Evolutionary conservation across 2,888 invertebrate genomes (phyloP), one percentile per base, ranked within the genome.

Genomic region (Pristionchus mayeri): DNA sequence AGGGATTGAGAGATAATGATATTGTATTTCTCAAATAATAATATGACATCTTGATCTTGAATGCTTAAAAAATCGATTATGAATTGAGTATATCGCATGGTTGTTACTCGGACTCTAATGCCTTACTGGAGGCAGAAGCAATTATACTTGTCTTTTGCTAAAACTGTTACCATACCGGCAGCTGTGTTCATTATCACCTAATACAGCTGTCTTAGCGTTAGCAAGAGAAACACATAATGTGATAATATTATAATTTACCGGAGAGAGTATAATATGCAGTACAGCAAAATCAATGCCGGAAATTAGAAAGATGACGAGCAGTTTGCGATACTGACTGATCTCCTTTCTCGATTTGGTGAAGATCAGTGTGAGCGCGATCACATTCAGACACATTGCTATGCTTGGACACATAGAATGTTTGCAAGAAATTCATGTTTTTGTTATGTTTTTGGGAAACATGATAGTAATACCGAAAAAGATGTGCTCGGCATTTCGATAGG

Each of bases 281-380:
- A 78, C 21, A 4, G 50, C 50, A 16, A 78, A 78, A 30, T 34
- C 27, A 21, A 50, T 50, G 30, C 50, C 76, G 18, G 50, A 78
- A 27, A 78, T 48, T 11, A 78, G 34, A 30, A 50, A 78, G 18
- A 78, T 78, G 18, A 50, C 34, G 6, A 48, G 34, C 11, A 78
- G 44, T 27, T 75, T 75, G 13, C 75, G n/a, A 44, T 75, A 75
- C 24, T 75, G 75, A 11, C 44, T 78, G 48, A 78, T 78, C 48
- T 78, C 76, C 40, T 78, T 50, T n/a, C 48, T 44, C 40, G 71
- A 40, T 24, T 71, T 78, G 30, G 50, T 78, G 50, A 48, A 40
- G 13, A 78, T 78, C 4, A 78, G 30, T 3, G 30, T 24, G 2
- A 78, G 50, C 2, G 76, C 50, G 6, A 78, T 27, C 2, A 48